phyloP scores from a whole-genome alignment of 2,797 vertebrate genomes.

The Hemibagrus guttatus region DNA sequence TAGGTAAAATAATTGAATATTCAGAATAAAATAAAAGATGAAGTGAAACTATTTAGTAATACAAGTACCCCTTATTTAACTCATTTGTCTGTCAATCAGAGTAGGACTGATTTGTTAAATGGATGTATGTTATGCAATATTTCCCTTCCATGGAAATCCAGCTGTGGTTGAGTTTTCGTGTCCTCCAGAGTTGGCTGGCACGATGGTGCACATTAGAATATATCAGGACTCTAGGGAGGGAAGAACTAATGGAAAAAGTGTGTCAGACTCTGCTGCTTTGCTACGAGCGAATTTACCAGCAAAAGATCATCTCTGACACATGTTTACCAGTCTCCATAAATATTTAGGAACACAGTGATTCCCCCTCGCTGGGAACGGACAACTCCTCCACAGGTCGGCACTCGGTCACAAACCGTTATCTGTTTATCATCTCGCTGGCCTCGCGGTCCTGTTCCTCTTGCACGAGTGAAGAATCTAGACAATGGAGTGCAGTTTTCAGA shows the following conservation, averaged over 20 bases:
- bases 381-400: constrained; percentile 41
- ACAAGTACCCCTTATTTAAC: background rate
- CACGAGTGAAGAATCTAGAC: background rate
- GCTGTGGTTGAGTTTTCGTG: constrained; percentile 36
- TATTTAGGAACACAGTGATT: constrained; percentile 58
- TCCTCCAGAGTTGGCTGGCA: constrained; percentile 38
- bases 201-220: constrained; percentile 41
- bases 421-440: constrained; percentile 48
- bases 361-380: constrained; percentile 45
- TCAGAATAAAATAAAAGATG: background rate
- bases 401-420: constrained; percentile 53
- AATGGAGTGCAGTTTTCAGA: background rate
- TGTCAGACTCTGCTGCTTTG: constrained; percentile 7
- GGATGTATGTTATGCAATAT: constrained; percentile 9
- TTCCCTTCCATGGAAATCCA: constrained; percentile 20
- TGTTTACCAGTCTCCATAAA: constrained; percentile 59
- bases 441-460: constrained; percentile 2
- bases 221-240: constrained; percentile 39
- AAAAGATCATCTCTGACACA: constrained; percentile 56
- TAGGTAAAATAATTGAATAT: background rate
- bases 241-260: constrained; percentile 35
- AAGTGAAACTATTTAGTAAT: background rate
- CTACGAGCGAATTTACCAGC: constrained; percentile 25
- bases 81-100: background rate
- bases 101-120: background rate